phyloP scores from a whole-genome alignment of 2,113 vertebrate genomes.

The Atlantisia rogersi region DNA sequence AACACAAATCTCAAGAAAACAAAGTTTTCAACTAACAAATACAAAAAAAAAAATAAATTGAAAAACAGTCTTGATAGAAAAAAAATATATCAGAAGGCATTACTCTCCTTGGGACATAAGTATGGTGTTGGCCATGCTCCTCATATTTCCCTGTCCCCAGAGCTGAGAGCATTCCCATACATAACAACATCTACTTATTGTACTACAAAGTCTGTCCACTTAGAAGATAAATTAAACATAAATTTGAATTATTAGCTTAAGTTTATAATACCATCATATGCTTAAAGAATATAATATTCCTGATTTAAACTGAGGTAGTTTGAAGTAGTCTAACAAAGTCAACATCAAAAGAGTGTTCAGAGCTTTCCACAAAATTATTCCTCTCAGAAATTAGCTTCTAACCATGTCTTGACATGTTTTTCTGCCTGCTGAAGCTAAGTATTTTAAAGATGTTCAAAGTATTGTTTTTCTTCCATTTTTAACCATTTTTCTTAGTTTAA shows the following conservation, averaged over 20 bases:
- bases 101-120: not conserved
- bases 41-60: accelerated
- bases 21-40: not conserved
- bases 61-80: not conserved
- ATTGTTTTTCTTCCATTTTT: not conserved
- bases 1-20: not conserved
- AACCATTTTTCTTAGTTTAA: not conserved
- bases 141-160: not conserved
- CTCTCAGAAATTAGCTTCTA: not conserved
- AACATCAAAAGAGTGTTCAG: not conserved
- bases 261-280: not conserved
- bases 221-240: not conserved
- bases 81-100: not conserved
- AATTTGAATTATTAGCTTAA: not conserved
- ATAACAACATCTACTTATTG: not conserved
- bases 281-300: not conserved
- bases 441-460: not conserved
- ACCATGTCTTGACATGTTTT: not conserved
- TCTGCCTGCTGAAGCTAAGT: not conserved
- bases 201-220: not conserved
- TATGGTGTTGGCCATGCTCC: not conserved
- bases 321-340: not conserved
- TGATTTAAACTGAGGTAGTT: not conserved
- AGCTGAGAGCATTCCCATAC: not conserved
- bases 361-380: not conserved